Percentiles rank a stretch among this genome's conserved stretches.
These are phyloP conservation scores for Fragum sueziense DNA, from an alignment of 2,888 invertebrate species.

Conservation along the genomic window DNA sequence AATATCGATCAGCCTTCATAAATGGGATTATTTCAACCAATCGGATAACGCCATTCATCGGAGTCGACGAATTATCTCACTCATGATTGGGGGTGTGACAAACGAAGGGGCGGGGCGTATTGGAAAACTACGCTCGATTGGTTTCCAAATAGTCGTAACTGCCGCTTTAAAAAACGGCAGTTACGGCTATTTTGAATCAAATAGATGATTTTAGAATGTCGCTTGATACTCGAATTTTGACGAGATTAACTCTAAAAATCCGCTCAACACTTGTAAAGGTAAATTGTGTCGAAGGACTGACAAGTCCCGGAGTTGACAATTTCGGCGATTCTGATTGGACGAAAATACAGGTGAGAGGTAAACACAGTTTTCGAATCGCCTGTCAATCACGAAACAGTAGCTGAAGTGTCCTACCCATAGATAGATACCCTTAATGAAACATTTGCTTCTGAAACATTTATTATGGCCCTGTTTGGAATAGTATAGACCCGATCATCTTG, in stretches of 20 bases:
- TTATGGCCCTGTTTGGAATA: too few species aligned
- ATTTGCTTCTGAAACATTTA: too few species aligned
- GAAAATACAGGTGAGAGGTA: slow-evolving; percentile 30
- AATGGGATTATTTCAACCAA: slow-evolving; percentile 71
- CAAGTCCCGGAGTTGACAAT: slow-evolving; percentile 51
- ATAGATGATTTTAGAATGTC: too few species aligned
- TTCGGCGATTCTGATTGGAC: slow-evolving; percentile 48
- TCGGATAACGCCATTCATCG: slow-evolving; percentile 61
- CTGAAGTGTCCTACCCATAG: neutral
- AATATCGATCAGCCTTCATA: slow-evolving; percentile 70
- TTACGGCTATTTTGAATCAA: too few species aligned
- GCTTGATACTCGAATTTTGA: slow-evolving; percentile 26
- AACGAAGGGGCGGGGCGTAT: slow-evolving; percentile 63
- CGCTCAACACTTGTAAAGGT: slow-evolving; percentile 20
- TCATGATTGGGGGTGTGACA: slow-evolving; percentile 63
- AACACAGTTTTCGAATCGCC: slow-evolving; percentile 16
- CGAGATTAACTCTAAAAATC: slow-evolving; percentile 26
- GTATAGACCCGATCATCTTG: too few species aligned
- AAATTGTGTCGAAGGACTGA: slow-evolving; percentile 35
- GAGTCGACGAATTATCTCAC: slow-evolving; percentile 56
- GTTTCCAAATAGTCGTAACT: too few species aligned
- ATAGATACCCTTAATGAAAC: neutral
- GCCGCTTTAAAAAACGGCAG: too few species aligned
- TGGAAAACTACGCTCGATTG: too few species aligned
- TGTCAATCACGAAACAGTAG: slow-evolving; percentile 38